Evolutionary conservation across 2,888 invertebrate genomes (phyloP), one percentile per base, ranked within the genome.

Genomic region (Drosophila seclusa): DNA sequence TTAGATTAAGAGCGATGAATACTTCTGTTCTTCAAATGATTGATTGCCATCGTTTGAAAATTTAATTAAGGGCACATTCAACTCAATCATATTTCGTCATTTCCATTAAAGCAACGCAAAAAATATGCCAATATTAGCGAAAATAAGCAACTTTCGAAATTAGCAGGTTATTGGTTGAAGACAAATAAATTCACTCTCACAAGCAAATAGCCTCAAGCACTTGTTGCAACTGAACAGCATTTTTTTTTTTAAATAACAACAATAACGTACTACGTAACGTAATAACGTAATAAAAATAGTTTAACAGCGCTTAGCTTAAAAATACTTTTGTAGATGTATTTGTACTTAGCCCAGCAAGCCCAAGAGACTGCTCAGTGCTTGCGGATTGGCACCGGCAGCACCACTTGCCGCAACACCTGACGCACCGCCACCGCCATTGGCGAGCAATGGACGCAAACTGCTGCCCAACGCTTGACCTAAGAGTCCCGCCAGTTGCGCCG

Each of bases 401-500:
- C 31, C 75, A 1, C 70, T 62, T 1, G 63, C 34, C 0, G 65
- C 79, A 0, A 68, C 73, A n/a, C 58, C 69, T 13, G 67, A 70
- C 6, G 52, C 80, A 2, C 73, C 79, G 4, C 64, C 84, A 1
- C 83, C 83, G 3, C 85, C 91, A 48, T 87, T 77, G 21, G 79
- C 78, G 5, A 91, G 49, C 21, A 91, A 72, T 0, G 92, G 91
- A 13, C 91, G 82, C 11, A 91, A 60, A 50, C 90, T 89, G 48
- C 80, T 85, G 13, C 91, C 91, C 27, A 91, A 71, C 0, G 90
- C 92, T 62, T 91, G 92, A 0, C 91, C 91, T 52, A 91, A 31
- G 0, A 84, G 73, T 18, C 83, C 91, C 1, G 92, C 91, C 8
- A 91, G 29, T 61, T 91, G 92, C 0, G 91, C 82, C 2, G 92